Conservation (phyloP, 2,113 vertebrate species). For the Oryzias javanicus region DNA sequence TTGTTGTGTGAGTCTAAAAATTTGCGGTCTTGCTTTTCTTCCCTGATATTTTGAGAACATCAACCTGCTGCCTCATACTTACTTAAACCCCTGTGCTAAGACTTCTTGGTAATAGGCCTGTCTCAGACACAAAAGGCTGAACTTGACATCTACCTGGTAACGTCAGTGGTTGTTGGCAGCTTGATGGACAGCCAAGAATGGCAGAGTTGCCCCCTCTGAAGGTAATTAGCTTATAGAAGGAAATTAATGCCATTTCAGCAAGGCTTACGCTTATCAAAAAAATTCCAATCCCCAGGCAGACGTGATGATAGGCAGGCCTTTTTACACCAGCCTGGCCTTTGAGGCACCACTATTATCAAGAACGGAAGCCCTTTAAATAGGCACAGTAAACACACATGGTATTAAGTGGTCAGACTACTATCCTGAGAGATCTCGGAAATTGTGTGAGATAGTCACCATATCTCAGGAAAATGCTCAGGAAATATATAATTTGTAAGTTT, state of each 20-base stretch:
- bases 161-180: conserved; percentile 78
- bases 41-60: conserved; percentile 60
- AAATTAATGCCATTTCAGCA: conserved; percentile 81
- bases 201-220: conserved; percentile 72
- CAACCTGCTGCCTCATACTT: conserved; percentile 58
- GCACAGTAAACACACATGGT: conserved; percentile 29
- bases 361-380: conserved; percentile 46
- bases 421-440: conserved; percentile 43
- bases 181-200: conserved; percentile 86
- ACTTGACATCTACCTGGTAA: conserved; percentile 85
- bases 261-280: conserved; percentile 66
- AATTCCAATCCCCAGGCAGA: conserved; percentile 72
- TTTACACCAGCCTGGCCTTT: conserved; percentile 41
- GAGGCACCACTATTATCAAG: conserved; percentile 60
- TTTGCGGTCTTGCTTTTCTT: conserved; percentile 24
- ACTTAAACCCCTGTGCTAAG: conserved; percentile 58
- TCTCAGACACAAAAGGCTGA: conserved; percentile 81
- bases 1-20: conserved; percentile 2
- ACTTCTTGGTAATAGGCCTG: conserved; percentile 79
- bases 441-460: background rate
- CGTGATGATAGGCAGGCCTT: conserved; percentile 43
- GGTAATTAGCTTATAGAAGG: conserved; percentile 88
- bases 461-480: too few relatives aligned
- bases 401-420: conserved; percentile 31
- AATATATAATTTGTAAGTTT: too few relatives aligned